Conservation (phyloP, 2,888 invertebrate genomes). For the Cantharis flavilabris region DNA sequence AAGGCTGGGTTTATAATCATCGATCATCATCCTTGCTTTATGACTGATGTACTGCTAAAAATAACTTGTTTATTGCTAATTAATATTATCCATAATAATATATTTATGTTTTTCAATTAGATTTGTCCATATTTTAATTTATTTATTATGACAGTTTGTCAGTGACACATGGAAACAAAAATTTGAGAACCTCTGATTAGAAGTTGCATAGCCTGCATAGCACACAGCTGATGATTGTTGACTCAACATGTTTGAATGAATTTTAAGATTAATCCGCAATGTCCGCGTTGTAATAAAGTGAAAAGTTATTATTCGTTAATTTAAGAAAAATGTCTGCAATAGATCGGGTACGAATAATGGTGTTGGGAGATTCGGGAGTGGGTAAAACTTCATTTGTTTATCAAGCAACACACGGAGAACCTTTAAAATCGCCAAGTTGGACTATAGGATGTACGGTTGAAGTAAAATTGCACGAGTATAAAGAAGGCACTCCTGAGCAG, state of each 20-base stretch:
- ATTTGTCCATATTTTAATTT: too few relatives aligned
- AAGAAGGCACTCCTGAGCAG: constrained; percentile 91
- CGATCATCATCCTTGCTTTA: neutral
- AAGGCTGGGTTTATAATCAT: neutral
- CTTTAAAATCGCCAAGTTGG: constrained; percentile 87
- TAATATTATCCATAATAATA: too few relatives aligned
- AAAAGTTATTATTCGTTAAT: neutral
- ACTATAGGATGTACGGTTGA: constrained; percentile 96
- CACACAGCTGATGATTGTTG: neutral
- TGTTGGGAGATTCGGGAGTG: constrained; percentile 91
- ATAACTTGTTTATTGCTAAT: too few relatives aligned
- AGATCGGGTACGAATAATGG: constrained; percentile 88
- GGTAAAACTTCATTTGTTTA: constrained; percentile 96
- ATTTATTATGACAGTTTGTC: too few relatives aligned
- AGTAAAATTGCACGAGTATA: constrained; percentile 92
- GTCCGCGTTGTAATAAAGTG: neutral
- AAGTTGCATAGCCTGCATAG: neutral
- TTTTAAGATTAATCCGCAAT: neutral
- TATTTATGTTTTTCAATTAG: too few relatives aligned
- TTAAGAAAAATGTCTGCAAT: constrained; percentile 74
- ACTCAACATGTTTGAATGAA: neutral
- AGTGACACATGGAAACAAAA: too few relatives aligned
- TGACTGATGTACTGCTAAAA: too few relatives aligned
- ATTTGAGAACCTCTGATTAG: neutral
- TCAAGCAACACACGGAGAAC: constrained; percentile 85